A percentile compares a stretch with the other conserved stretches of the same genome.
phyloP scores from a whole-genome alignment of 1,140 invertebrate species.

The Zaprionus ornatus region DNA sequence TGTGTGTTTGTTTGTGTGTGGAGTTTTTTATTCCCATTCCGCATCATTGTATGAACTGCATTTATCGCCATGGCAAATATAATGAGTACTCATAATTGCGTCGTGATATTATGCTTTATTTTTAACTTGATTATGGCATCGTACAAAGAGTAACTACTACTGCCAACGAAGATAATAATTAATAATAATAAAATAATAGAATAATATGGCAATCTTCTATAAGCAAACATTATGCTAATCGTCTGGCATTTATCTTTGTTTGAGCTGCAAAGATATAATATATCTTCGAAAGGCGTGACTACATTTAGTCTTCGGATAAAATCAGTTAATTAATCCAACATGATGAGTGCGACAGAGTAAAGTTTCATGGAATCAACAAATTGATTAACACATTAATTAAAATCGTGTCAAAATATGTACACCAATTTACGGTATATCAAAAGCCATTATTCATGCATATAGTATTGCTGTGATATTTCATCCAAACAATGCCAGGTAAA shows the following conservation, averaged over 20 bases:
- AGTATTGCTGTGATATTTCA: not conserved
- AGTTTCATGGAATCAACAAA: slow-evolving; percentile 12
- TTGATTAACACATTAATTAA: slow-evolving; percentile 3
- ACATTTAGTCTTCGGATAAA: slow-evolving; percentile 26
- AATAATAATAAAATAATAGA: slow-evolving; percentile 49
- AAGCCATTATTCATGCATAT: not conserved
- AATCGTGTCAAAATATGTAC: not conserved
- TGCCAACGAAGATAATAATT: slow-evolving; percentile 39
- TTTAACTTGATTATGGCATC: slow-evolving; percentile 68
- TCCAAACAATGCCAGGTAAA: not conserved
- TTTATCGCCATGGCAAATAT: slow-evolving; percentile 52
- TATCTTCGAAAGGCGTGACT: slow-evolving; percentile 32
- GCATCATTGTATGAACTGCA: slow-evolving; percentile 45
- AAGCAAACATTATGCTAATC: slow-evolving; percentile 43
- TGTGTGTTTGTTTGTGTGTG: slow-evolving; percentile 4
- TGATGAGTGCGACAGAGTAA: not conserved
- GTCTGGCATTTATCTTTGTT: slow-evolving; percentile 28
- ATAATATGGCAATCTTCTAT: slow-evolving; percentile 28
- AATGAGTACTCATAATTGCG: slow-evolving; percentile 35
- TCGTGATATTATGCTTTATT: slow-evolving; percentile 70
- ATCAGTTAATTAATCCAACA: slow-evolving; percentile 34
- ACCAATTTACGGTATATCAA: not conserved
- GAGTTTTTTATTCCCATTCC: slow-evolving; percentile 53
- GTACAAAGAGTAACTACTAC: slow-evolving; percentile 36
- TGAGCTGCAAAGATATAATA: slow-evolving; percentile 5